Conservation (phyloP, 2,113 vertebrate genomes). For the Calidris pygmaea region DNA sequence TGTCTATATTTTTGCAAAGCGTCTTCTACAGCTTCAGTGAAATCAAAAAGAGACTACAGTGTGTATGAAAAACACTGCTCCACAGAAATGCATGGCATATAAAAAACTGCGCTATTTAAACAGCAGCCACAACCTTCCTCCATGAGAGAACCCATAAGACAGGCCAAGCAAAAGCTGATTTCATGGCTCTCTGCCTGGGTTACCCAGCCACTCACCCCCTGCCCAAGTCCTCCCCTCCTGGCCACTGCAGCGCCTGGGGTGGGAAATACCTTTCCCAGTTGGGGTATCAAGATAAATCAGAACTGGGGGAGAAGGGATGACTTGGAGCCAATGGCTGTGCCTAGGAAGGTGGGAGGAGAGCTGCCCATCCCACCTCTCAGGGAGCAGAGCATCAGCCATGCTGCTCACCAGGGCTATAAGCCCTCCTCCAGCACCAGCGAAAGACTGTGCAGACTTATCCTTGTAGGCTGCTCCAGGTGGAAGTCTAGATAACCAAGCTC, state of each 20-base stretch:
- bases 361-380: not conserved
- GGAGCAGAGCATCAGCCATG: not conserved
- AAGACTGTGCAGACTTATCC: rapidly evolving
- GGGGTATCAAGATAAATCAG: not conserved
- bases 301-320: not conserved
- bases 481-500: not conserved
- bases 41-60: not conserved
- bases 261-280: not conserved
- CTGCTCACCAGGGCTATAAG: not conserved
- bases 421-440: not conserved
- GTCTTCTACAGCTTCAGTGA: not conserved
- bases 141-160: rapidly evolving
- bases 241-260: rapidly evolving
- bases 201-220: not conserved
- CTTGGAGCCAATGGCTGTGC: rapidly evolving
- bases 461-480: not conserved
- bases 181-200: not conserved
- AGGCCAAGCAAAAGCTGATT: rapidly evolving
- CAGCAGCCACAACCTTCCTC: not conserved
- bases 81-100: not conserved
- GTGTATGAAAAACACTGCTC: not conserved
- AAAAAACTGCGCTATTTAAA: not conserved
- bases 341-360: not conserved
- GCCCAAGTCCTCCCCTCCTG: not conserved
- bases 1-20: not conserved